Conservation (phyloP, 1,140 invertebrate species). For the Aphelenchoides fujianensis region DNA sequence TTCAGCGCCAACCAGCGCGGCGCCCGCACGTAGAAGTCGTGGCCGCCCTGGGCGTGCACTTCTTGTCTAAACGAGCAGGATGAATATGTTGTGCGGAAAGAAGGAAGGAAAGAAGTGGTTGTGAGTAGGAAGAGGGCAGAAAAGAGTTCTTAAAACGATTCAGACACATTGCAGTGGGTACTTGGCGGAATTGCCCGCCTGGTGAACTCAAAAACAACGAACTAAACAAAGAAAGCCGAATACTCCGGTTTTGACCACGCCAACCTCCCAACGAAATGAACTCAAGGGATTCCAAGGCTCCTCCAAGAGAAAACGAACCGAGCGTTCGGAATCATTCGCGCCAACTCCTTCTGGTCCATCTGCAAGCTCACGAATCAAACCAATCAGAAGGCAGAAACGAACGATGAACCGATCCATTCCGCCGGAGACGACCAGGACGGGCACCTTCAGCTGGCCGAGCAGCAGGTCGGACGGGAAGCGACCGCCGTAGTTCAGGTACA, state of each 20-base stretch:
- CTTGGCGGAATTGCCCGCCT: too few relatives aligned
- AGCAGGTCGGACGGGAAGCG: slow-evolving; percentile 56
- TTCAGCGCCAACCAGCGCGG: slow-evolving; percentile 57
- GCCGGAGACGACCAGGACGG: slow-evolving; percentile 54
- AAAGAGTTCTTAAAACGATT: too few relatives aligned
- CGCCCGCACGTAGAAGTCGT: slow-evolving; percentile 59
- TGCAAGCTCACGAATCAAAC: background rate
- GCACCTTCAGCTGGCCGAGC: slow-evolving; percentile 48
- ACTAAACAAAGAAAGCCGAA: too few relatives aligned
- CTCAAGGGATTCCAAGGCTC: background rate
- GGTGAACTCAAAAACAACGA: too few relatives aligned
- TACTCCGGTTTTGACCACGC: too few relatives aligned
- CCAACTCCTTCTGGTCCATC: slow-evolving; percentile 7
- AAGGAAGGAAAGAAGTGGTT: too few relatives aligned
- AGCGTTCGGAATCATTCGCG: slow-evolving; percentile 2
- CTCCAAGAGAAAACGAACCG: too few relatives aligned
- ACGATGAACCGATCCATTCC: slow-evolving; percentile 54
- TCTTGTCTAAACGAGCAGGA: slow-evolving; percentile 58
- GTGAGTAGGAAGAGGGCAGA: too few relatives aligned
- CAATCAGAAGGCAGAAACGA: too few relatives aligned
- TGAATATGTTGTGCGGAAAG: too few relatives aligned
- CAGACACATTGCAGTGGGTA: background rate
- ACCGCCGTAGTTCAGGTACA: slow-evolving; percentile 56
- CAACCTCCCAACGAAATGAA: too few relatives aligned
- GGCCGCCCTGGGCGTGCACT: slow-evolving; percentile 56